phyloP scores from a whole-genome alignment of 2,888 invertebrate species.

The Drosophila birchii region DNA sequence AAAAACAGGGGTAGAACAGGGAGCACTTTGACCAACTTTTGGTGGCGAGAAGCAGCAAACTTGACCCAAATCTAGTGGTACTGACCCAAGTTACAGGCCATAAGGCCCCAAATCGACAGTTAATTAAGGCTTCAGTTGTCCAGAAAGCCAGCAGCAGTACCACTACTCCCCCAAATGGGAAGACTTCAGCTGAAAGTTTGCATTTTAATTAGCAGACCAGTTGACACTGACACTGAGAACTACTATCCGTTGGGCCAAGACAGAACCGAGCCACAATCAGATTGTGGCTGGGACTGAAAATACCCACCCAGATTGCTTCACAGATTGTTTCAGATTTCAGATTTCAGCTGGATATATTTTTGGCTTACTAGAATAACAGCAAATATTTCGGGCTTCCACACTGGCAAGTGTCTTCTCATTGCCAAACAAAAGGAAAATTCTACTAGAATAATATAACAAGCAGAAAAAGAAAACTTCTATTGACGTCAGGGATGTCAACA shows the following conservation, averaged over 20 bases:
- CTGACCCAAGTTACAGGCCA: conserved; percentile 26
- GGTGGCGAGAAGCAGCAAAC: conserved; percentile 39
- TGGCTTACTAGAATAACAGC: conserved; percentile 13
- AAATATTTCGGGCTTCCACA: conserved; percentile 10
- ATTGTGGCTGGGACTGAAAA: conserved; percentile 15
- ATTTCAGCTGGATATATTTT: conserved; percentile 20
- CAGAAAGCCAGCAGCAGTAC: conserved; percentile 6
- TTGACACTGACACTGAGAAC: conserved; percentile 23
- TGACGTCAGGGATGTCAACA: conserved; percentile 57
- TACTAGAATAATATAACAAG: conserved; percentile 19
- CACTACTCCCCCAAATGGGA: conserved; percentile 17
- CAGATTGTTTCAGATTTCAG: conserved; percentile 22
- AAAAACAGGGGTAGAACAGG: not conserved
- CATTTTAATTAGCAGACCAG: conserved; percentile 34
- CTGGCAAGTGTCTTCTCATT: conserved; percentile 10
- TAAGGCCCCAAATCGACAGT: conserved; percentile 42
- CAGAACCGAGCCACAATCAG: conserved; percentile 19
- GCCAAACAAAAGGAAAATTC: conserved; percentile 21
- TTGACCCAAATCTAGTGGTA: conserved; percentile 14
- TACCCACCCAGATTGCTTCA: conserved; percentile 6
- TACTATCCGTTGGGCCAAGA: not conserved
- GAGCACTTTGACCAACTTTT: conserved; percentile 31
- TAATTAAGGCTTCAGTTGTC: conserved; percentile 55
- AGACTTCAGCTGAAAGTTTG: conserved; percentile 28
- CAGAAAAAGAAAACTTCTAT: conserved; percentile 35